A percentile compares a stretch with the other conserved stretches of the same genome.
Evolutionary conservation across 2,797 vertebrate species (phyloP).

Genomic region (Martes flavigula): DNA sequence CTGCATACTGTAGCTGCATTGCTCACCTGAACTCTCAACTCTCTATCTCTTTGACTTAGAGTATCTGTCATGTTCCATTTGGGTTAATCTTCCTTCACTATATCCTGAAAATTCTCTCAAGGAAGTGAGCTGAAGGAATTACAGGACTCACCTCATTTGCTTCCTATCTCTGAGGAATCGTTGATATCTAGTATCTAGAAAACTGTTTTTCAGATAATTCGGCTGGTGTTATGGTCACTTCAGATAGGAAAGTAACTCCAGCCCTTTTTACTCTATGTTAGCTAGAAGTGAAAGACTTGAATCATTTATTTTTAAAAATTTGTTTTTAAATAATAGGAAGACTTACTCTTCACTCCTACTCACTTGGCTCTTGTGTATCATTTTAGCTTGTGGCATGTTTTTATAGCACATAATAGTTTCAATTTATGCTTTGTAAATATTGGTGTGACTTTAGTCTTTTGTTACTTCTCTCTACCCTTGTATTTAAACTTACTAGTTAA

Average conservation of each 20-base stretch:
- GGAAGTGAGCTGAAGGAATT: not conserved
- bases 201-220: not conserved
- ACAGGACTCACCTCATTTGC: not conserved
- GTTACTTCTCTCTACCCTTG: not conserved
- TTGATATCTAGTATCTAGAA: not conserved
- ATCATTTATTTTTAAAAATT: conserved; percentile 45
- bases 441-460: conserved; percentile 8
- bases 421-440: conserved; percentile 49
- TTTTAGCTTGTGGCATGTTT: conserved; percentile 37
- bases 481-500: conserved; percentile 31
- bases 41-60: not conserved
- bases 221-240: not conserved
- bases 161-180: not conserved
- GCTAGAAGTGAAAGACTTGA: not conserved
- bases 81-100: not conserved
- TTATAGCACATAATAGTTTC: not conserved
- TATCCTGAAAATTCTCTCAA: not conserved
- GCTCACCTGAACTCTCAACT: not conserved
- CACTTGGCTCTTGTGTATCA: not conserved
- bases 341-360: conserved; percentile 18
- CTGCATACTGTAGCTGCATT: not conserved
- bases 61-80: not conserved
- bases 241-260: not conserved
- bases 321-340: conserved; percentile 17
- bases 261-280: not conserved